A percentile compares a stretch with the other conserved stretches of the same genome.
Conservation (phyloP, 2,888 invertebrate species). For the Emmelina monodactyla region DNA sequence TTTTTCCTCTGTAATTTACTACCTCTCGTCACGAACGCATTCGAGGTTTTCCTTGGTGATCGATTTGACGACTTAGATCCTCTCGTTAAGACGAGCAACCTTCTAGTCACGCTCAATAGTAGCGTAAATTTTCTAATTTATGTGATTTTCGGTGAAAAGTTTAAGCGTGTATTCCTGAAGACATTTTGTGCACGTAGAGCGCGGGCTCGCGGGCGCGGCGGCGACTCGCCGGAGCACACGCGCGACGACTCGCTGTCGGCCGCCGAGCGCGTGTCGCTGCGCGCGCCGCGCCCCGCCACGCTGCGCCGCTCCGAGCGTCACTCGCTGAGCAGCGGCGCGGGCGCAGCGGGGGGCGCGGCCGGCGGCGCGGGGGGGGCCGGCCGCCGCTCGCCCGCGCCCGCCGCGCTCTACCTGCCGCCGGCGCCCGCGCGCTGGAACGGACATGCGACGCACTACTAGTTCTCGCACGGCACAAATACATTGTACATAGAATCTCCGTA, state of each 20-base stretch:
- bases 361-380: conserved; percentile 15
- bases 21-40: conserved; percentile 84
- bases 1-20: conserved; percentile 93
- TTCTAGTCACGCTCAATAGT: conserved; percentile 95
- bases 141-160: conserved; percentile 97
- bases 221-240: conserved; percentile 71
- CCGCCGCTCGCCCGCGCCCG: conserved; percentile 27
- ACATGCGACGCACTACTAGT: conserved; percentile 29
- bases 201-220: conserved; percentile 49
- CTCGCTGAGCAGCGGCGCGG: conserved; percentile 15
- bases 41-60: conserved; percentile 75
- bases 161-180: conserved; percentile 84
- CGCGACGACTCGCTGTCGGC: conserved; percentile 86
- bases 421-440: conserved; percentile 32
- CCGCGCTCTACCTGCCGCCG: conserved; percentile 42
- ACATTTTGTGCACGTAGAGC: conserved; percentile 75
- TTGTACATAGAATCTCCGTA: too few relatives aligned
- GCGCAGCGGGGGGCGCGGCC: conserved; percentile 19
- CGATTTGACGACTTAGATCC: conserved; percentile 61
- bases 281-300: conserved; percentile 58
- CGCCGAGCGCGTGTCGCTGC: conserved; percentile 76
- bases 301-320: conserved; percentile 35
- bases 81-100: conserved; percentile 84
- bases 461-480: too few relatives aligned
- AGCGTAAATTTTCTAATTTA: conserved; percentile 98